Base-by-base conservation (phyloP, 1,140 invertebrate species). In the Zaprionus ghesquierei region DNA sequence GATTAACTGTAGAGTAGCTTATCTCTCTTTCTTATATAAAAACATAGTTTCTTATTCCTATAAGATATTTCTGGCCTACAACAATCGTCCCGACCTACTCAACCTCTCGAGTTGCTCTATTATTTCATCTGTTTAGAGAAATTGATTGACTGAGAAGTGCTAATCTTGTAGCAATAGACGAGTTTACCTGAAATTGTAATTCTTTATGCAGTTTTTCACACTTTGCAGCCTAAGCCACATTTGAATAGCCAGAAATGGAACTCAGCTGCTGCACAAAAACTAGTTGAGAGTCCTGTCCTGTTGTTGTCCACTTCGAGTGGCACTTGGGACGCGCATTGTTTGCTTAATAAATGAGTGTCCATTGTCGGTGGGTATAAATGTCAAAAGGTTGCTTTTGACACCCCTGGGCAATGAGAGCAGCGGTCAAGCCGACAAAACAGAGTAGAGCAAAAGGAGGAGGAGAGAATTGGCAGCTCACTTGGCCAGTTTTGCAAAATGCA, bases 361-460 rank as follows among this genome's bases (percentile, higher is more conserved):
- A 89, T 87, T 87, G 84, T 87, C 84, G 53, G 25, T 69, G 80
- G 72, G 70, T 77, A 82, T 89, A 63, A 82, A 89, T 87, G 84
- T 79, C 84, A 87, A 87, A 84, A 89, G 84, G 84, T 79, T 79
- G 79, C 73, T 46, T 73, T 69, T 77, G 84, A 79, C 82, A 87
- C 82, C 69, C 79, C 62, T 46, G 41, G 49, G 73, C 58, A 64
- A 69, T 74, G 59, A 68, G 71, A 50, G 81, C 55, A 79, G 81
- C 62, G 81, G 81, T 81, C 81, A 85, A 69, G 69, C 81, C 50
- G 74, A 65, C 74, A 69, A 35, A 27, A 20, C 10, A 49, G 12
- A 49, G 50, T 8, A 49, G 27, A 35, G 41, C 29, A 18, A 10
- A 27, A 13, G 41, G 18, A 69, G 3, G 31, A 35, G 50, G 38